Evolutionary conservation across 1,140 invertebrate species (phyloP), one percentile per base, ranked within the genome.

Genomic region (Conus ventricosus): DNA sequence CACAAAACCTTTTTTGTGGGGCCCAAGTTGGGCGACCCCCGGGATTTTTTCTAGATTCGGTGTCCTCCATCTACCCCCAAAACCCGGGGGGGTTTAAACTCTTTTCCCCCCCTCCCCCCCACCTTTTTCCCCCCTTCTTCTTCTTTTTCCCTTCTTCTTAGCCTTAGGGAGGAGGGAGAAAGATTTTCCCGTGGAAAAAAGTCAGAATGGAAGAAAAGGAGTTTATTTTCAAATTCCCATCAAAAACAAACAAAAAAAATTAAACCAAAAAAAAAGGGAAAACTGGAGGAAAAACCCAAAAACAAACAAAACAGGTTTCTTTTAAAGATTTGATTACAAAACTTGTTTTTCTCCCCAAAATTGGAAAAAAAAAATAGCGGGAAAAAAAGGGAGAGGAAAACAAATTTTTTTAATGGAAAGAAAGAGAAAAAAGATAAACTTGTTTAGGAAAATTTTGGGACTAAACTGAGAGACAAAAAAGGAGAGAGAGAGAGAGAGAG

Each of bases 1-100:
- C 63, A 80, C 63, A 39, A 25, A 88, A 27, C 57, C n/a, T n/a
- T n/a, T 89, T 4, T 80, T 89, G n/a, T 54, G 54, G 87, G 88
- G 57, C 23, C 8, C 15, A 39, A 75, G 4, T 20, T 55, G 7
- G 82, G 25, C 8, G 63, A 89, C 20, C 80, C 85, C 54, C 71
- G 57, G 13, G n/a, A 25, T 76, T 86, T 86, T 86, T 86, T 86
- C 63, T 86, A 86, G 53, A 86, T 6, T 11, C 84, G 63, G 84
- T 75, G 84, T 86, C 84, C 71, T 86, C 63, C 67, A 86, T 75
- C 76, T 86, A 86, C 54, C 1, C 53, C n/a, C 60, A n/a, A 20
- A 86, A 76, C 2, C 53, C 76, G 51, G 84, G 67, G 17, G 54
- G 67, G 3, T 11, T 63, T n/a, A n/a, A n/a, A 7, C 11, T 39